Evolutionary conservation across 53 echinoderm and acorn worm species (phyloP).

Genomic region (Henricia sp.): DNA sequence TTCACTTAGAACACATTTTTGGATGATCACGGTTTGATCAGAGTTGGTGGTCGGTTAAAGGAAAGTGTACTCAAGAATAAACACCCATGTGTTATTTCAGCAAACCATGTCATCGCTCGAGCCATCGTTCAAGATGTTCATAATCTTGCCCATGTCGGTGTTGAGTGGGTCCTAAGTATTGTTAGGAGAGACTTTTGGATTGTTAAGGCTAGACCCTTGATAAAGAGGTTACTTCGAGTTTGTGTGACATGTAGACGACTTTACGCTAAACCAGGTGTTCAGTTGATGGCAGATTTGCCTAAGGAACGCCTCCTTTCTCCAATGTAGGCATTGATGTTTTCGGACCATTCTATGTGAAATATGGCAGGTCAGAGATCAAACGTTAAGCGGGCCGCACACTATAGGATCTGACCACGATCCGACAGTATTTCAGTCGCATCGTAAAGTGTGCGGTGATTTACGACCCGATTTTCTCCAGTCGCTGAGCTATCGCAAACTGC

Average conservation of each 20-base stretch:
- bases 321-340: conserved; percentile 67
- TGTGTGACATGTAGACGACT: conserved; percentile 62
- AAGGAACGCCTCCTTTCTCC: conserved; percentile 63
- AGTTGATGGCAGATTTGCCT: conserved; percentile 71
- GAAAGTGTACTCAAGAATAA: background rate
- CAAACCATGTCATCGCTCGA: conserved; percentile 1
- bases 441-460: too few relatives aligned
- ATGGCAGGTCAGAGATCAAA: conserved; percentile 62
- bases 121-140: conserved; percentile 13
- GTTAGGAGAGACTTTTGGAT: conserved; percentile 11
- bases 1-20: too few relatives aligned
- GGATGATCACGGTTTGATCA: conserved; percentile 7
- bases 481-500: too few relatives aligned
- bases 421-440: too few relatives aligned
- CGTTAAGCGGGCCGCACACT: too few relatives aligned
- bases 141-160: conserved; percentile 10
- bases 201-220: background rate
- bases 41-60: background rate
- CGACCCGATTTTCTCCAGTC: too few relatives aligned
- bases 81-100: background rate
- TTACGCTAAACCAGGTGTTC: conserved; percentile 19
- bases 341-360: conserved; percentile 60
- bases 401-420: too few relatives aligned
- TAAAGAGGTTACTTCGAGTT: conserved; percentile 1
- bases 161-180: conserved; percentile 19